phyloP scores from a whole-genome alignment of 2,797 vertebrate species.

The Parambassis ranga region DNA sequence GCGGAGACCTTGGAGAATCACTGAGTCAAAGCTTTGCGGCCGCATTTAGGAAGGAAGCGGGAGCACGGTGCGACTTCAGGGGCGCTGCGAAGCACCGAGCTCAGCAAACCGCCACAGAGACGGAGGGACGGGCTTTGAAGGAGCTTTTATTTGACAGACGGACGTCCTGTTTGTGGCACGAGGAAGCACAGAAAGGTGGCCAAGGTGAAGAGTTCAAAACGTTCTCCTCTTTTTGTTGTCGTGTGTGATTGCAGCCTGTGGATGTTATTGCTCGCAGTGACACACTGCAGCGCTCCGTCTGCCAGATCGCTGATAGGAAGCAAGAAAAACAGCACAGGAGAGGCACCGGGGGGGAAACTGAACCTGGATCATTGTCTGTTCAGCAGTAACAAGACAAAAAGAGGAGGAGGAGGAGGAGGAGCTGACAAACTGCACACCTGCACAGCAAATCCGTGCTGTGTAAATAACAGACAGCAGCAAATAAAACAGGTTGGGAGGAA shows the following conservation, averaged over 20 bases:
- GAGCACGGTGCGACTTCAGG: neutral
- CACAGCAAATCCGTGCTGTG: slow-evolving; percentile 44
- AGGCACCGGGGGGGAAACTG: too few relatives aligned
- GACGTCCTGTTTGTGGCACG: neutral
- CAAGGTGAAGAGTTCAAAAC: slow-evolving; percentile 29
- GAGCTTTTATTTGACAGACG: neutral
- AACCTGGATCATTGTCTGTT: too few relatives aligned
- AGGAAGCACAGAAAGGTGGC: slow-evolving; percentile 7
- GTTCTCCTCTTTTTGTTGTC: neutral
- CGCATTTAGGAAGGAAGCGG: slow-evolving; percentile 72
- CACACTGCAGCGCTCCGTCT: slow-evolving; percentile 57
- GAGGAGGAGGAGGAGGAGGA: too few relatives aligned
- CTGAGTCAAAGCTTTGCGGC: slow-evolving; percentile 47
- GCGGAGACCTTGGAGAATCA: slow-evolving; percentile 59
- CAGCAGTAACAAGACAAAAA: too few relatives aligned
- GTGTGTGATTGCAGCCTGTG: too few relatives aligned
- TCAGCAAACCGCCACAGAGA: slow-evolving; percentile 47
- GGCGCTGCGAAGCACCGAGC: neutral
- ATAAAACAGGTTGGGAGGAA: slow-evolving; percentile 57
- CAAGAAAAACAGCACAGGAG: slow-evolving; percentile 12
- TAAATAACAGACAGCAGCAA: slow-evolving; percentile 49
- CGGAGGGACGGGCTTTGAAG: neutral
- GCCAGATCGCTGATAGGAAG: slow-evolving; percentile 60
- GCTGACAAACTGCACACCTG: slow-evolving; percentile 54
- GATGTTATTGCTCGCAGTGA: slow-evolving; percentile 47